A percentile compares a stretch with the other conserved stretches of the same genome.
Conservation (phyloP, 2,888 invertebrate species). For the Microchrysa polita region DNA sequence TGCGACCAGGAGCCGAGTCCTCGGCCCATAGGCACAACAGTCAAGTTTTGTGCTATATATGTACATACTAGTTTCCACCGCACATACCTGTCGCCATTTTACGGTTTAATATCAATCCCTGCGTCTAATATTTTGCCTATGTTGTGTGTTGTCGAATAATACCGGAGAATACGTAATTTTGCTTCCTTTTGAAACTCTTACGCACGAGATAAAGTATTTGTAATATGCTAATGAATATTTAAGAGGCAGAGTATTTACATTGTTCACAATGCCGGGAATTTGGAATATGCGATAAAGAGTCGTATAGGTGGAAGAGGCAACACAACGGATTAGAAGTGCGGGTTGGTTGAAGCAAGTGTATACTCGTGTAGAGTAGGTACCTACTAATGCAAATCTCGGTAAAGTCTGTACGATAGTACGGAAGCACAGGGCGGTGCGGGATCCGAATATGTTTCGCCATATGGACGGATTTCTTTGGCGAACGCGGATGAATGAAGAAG, state of each 20-base stretch:
- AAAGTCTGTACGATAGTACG: conserved; percentile 14
- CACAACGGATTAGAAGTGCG: neutral
- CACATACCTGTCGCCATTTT: neutral
- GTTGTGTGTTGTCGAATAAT: conserved; percentile 20
- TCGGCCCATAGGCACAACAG: too few species aligned
- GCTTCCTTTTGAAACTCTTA: conserved; percentile 48
- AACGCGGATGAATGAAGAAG: too few species aligned
- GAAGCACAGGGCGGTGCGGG: neutral
- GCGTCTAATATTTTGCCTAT: conserved; percentile 37
- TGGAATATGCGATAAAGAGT: conserved; percentile 48
- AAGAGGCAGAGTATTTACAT: conserved; percentile 47
- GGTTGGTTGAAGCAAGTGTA: neutral
- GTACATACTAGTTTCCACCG: conserved; percentile 23
- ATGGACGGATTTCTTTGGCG: neutral
- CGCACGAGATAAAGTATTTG: conserved; percentile 50
- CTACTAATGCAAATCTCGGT: too few species aligned
- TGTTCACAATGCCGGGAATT: conserved; percentile 42
- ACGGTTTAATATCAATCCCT: conserved; percentile 37
- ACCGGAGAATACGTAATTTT: conserved; percentile 46
- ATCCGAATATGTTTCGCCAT: conserved; percentile 4
- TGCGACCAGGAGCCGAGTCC: too few species aligned
- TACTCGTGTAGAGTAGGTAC: neutral
- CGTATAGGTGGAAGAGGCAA: conserved; percentile 33
- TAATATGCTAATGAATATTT: conserved; percentile 49
- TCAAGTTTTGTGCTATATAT: too few species aligned